Conservation (phyloP, 2,113 vertebrate species). For the Vulpes vulpes region DNA sequence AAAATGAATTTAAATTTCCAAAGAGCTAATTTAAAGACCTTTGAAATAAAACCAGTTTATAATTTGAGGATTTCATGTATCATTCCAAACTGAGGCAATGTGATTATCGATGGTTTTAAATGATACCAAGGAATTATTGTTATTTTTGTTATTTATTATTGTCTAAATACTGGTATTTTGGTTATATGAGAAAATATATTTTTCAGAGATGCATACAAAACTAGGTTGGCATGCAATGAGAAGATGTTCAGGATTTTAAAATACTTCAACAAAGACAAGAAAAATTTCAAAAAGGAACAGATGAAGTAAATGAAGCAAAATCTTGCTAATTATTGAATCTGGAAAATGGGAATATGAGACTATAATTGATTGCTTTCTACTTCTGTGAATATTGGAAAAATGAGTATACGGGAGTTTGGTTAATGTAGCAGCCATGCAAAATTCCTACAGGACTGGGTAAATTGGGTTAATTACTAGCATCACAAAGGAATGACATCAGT, state of each 20-base stretch:
- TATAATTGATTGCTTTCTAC: background rate
- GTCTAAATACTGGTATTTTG: conserved; percentile 15
- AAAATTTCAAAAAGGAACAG: conserved; percentile 14
- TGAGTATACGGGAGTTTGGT: background rate
- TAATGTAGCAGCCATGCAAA: background rate
- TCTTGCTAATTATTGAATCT: background rate
- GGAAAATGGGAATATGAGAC: background rate
- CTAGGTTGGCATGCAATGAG: background rate
- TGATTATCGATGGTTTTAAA: conserved; percentile 62
- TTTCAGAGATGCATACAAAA: conserved; percentile 49
- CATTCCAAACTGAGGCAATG: conserved; percentile 64
- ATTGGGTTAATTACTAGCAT: background rate
- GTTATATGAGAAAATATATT: conserved; percentile 23
- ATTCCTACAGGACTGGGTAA: background rate
- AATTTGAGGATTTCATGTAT: conserved; percentile 60
- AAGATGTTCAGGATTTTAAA: background rate
- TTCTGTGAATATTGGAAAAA: background rate
- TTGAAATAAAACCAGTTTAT: conserved; percentile 52
- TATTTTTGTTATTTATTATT: background rate
- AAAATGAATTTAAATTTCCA: conserved; percentile 71
- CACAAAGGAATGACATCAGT: background rate
- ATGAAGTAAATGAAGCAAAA: conserved; percentile 52
- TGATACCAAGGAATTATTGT: conserved; percentile 53
- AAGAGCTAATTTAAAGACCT: conserved; percentile 60
- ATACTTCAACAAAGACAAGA: conserved; percentile 22